Evolutionary conservation across 2,888 invertebrate genomes (phyloP).

Genomic region (Nephrocerus scutellatus): DNA sequence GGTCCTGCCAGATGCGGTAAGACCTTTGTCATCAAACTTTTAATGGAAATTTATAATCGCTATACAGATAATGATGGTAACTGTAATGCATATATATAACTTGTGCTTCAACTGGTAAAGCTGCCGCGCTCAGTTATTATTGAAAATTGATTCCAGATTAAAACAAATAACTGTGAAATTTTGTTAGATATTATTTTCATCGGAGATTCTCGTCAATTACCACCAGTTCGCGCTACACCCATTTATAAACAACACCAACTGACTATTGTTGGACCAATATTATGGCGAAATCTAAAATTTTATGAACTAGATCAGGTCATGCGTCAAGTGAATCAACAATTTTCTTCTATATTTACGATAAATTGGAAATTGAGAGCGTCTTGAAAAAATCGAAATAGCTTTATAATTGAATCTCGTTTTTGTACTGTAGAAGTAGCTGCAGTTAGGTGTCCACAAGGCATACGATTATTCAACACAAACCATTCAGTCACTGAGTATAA

Average conservation of each 20-base stretch:
- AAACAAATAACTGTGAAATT: slow-evolving; percentile 33
- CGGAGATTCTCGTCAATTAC: slow-evolving; percentile 36
- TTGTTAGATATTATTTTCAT: slow-evolving; percentile 32
- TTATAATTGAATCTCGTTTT: slow-evolving; percentile 19
- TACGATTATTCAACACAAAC: slow-evolving; percentile 22
- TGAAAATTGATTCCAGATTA: slow-evolving; percentile 27
- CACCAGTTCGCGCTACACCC: slow-evolving; percentile 31
- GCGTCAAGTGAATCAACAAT: slow-evolving; percentile 29
- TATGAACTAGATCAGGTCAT: slow-evolving; percentile 31
- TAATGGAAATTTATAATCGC: slow-evolving; percentile 45
- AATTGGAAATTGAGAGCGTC: slow-evolving; percentile 18
- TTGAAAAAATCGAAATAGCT: slow-evolving; percentile 17
- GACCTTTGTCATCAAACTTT: slow-evolving; percentile 39
- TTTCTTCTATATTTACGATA: slow-evolving; percentile 27
- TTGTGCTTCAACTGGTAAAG: slow-evolving; percentile 42
- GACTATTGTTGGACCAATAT: slow-evolving; percentile 20
- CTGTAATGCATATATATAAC: slow-evolving; percentile 41
- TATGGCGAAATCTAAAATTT: slow-evolving; percentile 32
- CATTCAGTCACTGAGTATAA: slow-evolving; percentile 13
- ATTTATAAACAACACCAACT: slow-evolving; percentile 27
- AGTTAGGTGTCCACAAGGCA: slow-evolving; percentile 24
- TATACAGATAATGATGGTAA: slow-evolving; percentile 34
- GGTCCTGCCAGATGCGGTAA: slow-evolving; percentile 34
- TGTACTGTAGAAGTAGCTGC: slow-evolving; percentile 22
- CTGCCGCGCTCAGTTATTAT: too few relatives aligned